A percentile compares a stretch with the other conserved stretches of the same genome.
These are phyloP conservation scores for Xiphophorus birchmanni DNA, from an alignment of 2,797 vertebrate species.

Conservation along the genomic window DNA sequence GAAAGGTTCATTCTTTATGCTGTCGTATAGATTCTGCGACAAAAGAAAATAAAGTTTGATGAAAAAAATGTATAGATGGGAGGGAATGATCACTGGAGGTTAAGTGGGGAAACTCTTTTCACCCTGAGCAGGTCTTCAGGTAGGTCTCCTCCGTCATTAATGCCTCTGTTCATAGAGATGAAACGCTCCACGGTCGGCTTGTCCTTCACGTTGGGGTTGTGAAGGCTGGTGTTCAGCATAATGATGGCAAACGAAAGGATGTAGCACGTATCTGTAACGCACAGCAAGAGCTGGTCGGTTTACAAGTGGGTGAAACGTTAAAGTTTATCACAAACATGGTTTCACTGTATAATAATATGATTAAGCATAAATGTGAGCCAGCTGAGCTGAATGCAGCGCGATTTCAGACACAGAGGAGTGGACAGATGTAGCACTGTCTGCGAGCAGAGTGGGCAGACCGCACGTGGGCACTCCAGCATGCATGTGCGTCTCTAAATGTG, in stretches of 20 bases:
- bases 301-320: constrained; percentile 17
- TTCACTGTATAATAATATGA: constrained; percentile 47
- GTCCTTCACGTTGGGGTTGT: constrained; percentile 97
- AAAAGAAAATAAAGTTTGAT: background rate
- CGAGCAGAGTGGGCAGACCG: constrained; percentile 46
- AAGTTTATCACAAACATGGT: constrained; percentile 28
- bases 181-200: constrained; percentile 92
- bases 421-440: constrained; percentile 40
- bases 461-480: constrained; percentile 51
- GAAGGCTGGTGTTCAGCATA: constrained; percentile 80
- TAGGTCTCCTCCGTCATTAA: constrained; percentile 94
- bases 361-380: constrained; percentile 70
- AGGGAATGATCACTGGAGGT: background rate
- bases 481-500: constrained; percentile 30
- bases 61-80: background rate
- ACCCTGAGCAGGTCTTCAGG: constrained; percentile 95
- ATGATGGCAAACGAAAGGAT: constrained; percentile 95
- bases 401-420: constrained; percentile 34
- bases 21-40: constrained; percentile 92
- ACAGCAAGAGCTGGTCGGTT: constrained; percentile 17
- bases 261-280: constrained; percentile 90
- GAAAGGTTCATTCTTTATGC: constrained; percentile 98
- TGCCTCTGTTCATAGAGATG: constrained; percentile 96
- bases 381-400: constrained; percentile 45
- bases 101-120: constrained; percentile 35